Evolutionary conservation across 2,113 vertebrate genomes (phyloP).

Genomic region (Lichenostomus cassidix): DNA sequence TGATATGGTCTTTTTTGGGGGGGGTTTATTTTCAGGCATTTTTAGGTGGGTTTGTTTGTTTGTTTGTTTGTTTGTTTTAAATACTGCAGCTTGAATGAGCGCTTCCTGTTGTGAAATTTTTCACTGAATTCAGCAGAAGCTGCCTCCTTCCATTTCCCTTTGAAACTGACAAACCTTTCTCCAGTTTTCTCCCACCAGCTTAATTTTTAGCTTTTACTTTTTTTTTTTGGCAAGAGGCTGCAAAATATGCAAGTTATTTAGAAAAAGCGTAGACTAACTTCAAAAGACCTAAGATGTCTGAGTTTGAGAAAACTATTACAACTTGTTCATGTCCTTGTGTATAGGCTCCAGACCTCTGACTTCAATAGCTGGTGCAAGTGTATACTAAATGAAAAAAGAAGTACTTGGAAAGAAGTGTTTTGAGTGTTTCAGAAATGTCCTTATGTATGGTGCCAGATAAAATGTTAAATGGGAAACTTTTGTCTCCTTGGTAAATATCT

Average conservation of each 20-base stretch:
- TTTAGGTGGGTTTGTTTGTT: neutral
- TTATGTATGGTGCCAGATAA: neutral
- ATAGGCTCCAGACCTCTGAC: neutral
- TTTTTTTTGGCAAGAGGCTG: neutral
- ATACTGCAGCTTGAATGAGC: neutral
- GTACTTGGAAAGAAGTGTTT: neutral
- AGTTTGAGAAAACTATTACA: neutral
- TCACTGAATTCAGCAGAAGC: neutral
- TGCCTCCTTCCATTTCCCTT: neutral
- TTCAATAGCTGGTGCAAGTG: neutral
- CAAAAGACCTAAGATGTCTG: neutral
- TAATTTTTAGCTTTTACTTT: neutral
- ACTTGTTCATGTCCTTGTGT: neutral
- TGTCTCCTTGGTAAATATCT: neutral
- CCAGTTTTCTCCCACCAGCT: neutral
- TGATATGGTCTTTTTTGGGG: fast-evolving
- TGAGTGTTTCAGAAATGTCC: neutral
- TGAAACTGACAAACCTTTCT: neutral
- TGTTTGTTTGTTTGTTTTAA: neutral
- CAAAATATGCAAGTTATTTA: neutral
- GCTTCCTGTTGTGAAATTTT: neutral
- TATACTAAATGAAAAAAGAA: neutral
- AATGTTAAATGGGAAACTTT: neutral
- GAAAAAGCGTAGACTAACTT: neutral
- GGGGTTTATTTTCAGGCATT: neutral